Base-by-base conservation (phyloP, 2,113 vertebrate species). In the Tyrannus savana region DNA sequence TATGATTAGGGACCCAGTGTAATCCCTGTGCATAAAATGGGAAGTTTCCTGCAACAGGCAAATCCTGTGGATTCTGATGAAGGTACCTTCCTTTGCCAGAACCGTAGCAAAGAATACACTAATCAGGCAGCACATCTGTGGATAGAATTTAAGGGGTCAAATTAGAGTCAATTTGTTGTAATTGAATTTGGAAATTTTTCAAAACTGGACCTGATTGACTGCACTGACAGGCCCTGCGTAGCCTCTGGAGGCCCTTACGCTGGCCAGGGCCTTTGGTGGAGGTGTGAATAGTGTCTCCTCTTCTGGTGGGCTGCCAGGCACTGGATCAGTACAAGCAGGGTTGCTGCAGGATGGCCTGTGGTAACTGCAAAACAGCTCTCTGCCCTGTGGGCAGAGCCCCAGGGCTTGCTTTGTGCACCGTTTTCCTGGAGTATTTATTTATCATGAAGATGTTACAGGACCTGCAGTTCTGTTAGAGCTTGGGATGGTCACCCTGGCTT, bases 141-240 rank as follows among this genome's bases (percentile, higher is more conserved):
- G 31, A 30, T 84, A 64, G 72, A 52, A 87, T 77, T 59, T 74
- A 73, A 91, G 69, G 72, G 19, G 47, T 89, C 56, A 90, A 76
- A 93, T 91, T 88, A 86, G 83, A 95, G 64, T 72, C 23, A 56
- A 14, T 93, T 95, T 82, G 46, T 85, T 76, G 49, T 63, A 49
- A 41, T 63, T 90, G 25, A 14, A 4, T 49, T 56, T 89, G 76
- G 73, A 78, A 93, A 24, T 64, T 64, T 50, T 74, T 91, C 46
- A 37, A 5, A 53, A 49, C 16, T 59, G 42, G 14, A 21, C 28
- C 9, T 50, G 47, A 62, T 5, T 30, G 17, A 24, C 8, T n/a
- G 17, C 39, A 10, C 19, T 46, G 47, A 3, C 7, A 8, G n/a
- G 47, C 60, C 25, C 16, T 12, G 2, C 14, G 16, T 19, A 17